These are phyloP conservation scores for Potamarius usumacintae DNA, from an alignment of 2,113 vertebrate genomes.

Conservation along the genomic window DNA sequence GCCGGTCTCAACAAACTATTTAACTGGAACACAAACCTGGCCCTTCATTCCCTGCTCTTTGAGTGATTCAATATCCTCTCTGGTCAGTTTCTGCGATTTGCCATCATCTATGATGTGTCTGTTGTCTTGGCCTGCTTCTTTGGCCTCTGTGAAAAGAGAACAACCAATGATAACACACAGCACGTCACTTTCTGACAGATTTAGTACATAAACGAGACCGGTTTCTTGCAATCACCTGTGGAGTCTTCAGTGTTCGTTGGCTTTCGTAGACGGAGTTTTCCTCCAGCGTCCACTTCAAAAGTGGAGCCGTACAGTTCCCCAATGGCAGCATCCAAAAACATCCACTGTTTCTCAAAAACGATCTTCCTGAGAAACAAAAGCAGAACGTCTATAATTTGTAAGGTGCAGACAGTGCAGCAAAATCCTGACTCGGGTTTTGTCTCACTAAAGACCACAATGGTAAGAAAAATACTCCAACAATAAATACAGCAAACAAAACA, in stretches of 20 bases:
- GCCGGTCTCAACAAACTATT: neutral
- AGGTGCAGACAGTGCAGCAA: neutral
- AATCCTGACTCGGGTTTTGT: neutral
- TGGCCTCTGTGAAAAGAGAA: constrained; percentile 75
- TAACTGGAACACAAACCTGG: constrained; percentile 77
- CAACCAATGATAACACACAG: neutral
- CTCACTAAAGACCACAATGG: neutral
- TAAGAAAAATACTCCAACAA: neutral
- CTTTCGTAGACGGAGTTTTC: constrained; percentile 79
- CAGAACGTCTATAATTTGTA: neutral
- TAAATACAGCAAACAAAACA: neutral
- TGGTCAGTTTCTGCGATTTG: constrained; percentile 95
- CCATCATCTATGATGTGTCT: constrained; percentile 96
- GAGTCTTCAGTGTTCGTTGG: constrained; percentile 61
- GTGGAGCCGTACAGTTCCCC: constrained; percentile 84
- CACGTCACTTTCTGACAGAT: neutral
- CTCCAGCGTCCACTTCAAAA: constrained; percentile 86
- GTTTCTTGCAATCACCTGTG: constrained; percentile 70
- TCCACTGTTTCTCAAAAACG: constrained; percentile 96
- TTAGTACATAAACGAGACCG: neutral
- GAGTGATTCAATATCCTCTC: constrained; percentile 94
- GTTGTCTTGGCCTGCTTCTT: constrained; percentile 93
- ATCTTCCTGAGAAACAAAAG: constrained; percentile 78
- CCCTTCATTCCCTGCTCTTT: constrained; percentile 96
- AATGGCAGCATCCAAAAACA: constrained; percentile 86